phyloP scores from a whole-genome alignment of 1,140 invertebrate genomes.

The Lepidotrigona ventralis region DNA sequence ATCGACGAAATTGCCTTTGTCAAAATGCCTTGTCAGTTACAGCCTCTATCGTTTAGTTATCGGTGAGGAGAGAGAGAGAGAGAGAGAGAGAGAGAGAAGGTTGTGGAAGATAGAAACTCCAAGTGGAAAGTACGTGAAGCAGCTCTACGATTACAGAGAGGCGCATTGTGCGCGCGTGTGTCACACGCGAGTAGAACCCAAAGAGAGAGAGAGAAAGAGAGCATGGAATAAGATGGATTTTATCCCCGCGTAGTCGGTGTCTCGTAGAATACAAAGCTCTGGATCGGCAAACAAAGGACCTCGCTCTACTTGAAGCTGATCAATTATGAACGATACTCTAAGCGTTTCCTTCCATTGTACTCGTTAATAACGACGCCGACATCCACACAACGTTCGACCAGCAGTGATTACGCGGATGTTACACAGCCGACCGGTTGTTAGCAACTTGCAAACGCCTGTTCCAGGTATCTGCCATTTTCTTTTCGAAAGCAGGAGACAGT shows the following conservation, averaged over 20 bases:
- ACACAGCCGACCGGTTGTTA: not conserved
- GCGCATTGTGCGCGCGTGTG: conserved; percentile 9
- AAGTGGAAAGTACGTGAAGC: not conserved
- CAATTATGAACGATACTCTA: not conserved
- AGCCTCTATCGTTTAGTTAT: conserved; percentile 74
- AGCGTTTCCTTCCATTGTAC: not conserved
- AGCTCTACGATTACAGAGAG: not conserved
- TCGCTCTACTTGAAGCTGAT: not conserved
- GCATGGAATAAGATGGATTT: conserved; percentile 32
- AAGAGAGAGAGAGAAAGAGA: too few species aligned
- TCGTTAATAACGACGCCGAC: not conserved
- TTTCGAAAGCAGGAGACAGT: not conserved
- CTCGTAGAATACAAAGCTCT: not conserved
- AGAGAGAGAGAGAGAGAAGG: not conserved
- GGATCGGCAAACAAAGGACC: conserved; percentile 2
- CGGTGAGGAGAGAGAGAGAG: conserved; percentile 19
- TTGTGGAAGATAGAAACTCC: not conserved
- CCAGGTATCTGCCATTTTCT: not conserved
- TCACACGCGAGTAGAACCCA: not conserved
- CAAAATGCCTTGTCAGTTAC: conserved; percentile 75
- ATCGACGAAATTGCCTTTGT: conserved; percentile 66
- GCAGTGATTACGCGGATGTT: not conserved
- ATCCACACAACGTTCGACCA: not conserved
- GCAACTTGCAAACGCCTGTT: not conserved
- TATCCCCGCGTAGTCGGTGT: conserved; percentile 24